Evolutionary conservation across 2,797 vertebrate species (phyloP).

Genomic region (Gymnopithys bicolor): DNA sequence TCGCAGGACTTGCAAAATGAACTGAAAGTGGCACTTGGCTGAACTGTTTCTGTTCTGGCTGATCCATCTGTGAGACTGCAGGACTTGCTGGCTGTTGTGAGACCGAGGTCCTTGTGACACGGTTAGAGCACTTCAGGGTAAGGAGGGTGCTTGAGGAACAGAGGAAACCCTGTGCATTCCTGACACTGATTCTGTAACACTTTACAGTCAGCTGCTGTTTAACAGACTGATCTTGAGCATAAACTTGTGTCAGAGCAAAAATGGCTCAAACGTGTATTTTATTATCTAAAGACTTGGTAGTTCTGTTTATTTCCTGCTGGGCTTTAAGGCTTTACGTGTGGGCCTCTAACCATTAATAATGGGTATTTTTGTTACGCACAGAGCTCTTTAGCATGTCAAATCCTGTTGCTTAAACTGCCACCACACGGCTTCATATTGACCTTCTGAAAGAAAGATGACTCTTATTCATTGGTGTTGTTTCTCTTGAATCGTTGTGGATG

Average conservation of each 20-base stretch:
- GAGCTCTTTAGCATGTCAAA: slow-evolving; percentile 35
- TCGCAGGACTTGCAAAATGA: neutral
- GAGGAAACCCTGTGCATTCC: neutral
- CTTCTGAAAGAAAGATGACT: neutral
- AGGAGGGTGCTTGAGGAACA: neutral
- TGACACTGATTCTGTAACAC: neutral
- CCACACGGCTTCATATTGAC: neutral
- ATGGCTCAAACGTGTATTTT: neutral
- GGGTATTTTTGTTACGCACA: neutral
- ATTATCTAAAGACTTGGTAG: neutral
- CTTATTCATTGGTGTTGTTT: slow-evolving; percentile 13
- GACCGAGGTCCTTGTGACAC: neutral
- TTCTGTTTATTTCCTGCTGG: neutral
- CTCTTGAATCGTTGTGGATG: slow-evolving; percentile 32
- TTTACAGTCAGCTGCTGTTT: neutral
- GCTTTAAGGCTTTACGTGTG: neutral
- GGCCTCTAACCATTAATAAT: slow-evolving; percentile 20
- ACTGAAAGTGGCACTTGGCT: neutral
- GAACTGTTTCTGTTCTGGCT: neutral
- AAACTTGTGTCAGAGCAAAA: neutral
- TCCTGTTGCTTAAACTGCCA: neutral
- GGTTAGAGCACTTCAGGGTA: neutral
- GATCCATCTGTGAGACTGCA: neutral
- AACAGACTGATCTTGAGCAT: neutral
- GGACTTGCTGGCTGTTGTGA: neutral